Base-by-base conservation (phyloP, 1,140 invertebrate genomes). In the Saxidomus purpurata region DNA sequence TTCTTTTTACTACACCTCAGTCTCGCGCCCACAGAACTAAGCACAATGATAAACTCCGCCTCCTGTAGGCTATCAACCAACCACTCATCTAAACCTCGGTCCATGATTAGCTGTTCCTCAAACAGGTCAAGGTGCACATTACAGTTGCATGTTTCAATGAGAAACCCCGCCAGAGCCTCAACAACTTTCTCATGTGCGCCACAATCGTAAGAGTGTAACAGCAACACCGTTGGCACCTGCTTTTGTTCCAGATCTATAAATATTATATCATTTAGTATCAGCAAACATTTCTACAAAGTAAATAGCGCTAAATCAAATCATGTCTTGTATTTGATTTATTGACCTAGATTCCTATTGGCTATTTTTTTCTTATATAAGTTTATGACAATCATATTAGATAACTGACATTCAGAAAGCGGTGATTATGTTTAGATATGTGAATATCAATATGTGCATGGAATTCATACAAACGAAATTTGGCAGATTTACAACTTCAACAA, bases 21-120 rank as follows among this genome's bases (percentile, higher is more conserved):
- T 71, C 94, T 86, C n/a, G 93, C 94, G 40, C 94, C 94, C 15
- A 94, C 77, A 1, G 94, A 94, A 85, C 94, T 94, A n/a, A 95
- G 47, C 38, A 94, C 93, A 52, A 94, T 91, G 31, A 95, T 94
- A 90, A 93, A 94, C 86, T 95, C 94, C 0, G 92, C 94, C 76
- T 94, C 93, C 85, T 95, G 93, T 31, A 95, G 82, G 11, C 91
- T 90, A 59, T 95, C 94, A 0, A 93, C 90, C 43, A 95, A 74
- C 94, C 94, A 95, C 28, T 93, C 93, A 88, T 94, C 93, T 22
- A 94, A 86, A 9, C 94, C 94, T 31, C 91, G 69, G 38, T 94
- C 92, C 43, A 92, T 87, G n/a, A 95, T 94, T 0, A 93, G 84
- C 61, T 93, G 91, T 40, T 94, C 93, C 71, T 95, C 94, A 85